Conservation (phyloP, 2,888 invertebrate species). For the Psylliodes chrysocephalus region DNA sequence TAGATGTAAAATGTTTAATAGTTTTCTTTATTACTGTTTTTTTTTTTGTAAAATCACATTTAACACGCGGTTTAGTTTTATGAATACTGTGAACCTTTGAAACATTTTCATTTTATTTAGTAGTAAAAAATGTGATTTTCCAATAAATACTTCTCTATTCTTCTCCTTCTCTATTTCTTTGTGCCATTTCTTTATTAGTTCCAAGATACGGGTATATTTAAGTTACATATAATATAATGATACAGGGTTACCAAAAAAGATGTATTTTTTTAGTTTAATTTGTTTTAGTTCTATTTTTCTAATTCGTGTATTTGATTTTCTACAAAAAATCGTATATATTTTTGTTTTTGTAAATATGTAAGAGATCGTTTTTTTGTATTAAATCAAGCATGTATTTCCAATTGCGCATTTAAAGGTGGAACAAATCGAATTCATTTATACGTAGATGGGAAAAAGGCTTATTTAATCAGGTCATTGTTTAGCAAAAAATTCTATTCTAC, state of each 20-base stretch:
- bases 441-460: constrained; percentile 19
- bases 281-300: constrained; percentile 36
- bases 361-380: constrained; percentile 30
- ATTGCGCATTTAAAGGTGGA: constrained; percentile 18
- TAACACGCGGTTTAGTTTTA: no score
- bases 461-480: no score
- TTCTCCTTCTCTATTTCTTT: constrained; percentile 43
- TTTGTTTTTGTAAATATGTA: constrained; percentile 42
- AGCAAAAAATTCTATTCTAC: no score
- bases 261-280: constrained; percentile 49
- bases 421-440: constrained; percentile 17
- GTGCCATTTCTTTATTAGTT: constrained; percentile 49
- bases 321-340: constrained; percentile 32
- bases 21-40: neutral
- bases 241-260: constrained; percentile 60
- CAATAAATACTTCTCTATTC: neutral
- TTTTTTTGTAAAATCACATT: neutral
- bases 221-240: constrained; percentile 47
- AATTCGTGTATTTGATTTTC: constrained; percentile 29
- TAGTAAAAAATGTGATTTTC: no score
- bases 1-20: constrained; percentile 2
- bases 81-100: neutral
- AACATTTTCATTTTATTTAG: neutral
- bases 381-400: constrained; percentile 22
- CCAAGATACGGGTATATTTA: constrained; percentile 50